Conservation (phyloP, 2,113 vertebrate species). For the Dromiciops gliroides region DNA sequence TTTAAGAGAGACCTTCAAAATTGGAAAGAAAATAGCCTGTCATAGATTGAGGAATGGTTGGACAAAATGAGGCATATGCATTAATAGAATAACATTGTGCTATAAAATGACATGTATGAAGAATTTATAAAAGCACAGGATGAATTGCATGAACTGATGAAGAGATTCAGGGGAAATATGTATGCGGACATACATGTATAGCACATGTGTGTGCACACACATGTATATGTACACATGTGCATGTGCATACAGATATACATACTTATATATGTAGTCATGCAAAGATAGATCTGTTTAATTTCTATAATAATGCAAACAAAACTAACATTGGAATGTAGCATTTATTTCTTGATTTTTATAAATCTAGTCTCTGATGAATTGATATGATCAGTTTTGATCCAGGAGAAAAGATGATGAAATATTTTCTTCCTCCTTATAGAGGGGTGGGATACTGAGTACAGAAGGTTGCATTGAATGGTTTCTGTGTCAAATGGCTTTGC, state of each 20-base stretch:
- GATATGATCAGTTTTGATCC: background rate
- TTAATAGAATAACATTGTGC: background rate
- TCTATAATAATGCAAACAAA: background rate
- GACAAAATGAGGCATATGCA: background rate
- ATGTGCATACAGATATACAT: no score
- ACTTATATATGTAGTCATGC: background rate
- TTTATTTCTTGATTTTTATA: background rate
- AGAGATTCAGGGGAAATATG: background rate
- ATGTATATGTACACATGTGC: background rate
- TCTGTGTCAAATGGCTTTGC: background rate
- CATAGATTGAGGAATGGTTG: background rate
- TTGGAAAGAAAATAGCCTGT: background rate
- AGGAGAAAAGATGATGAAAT: background rate
- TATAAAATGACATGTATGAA: background rate
- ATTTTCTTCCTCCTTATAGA: background rate
- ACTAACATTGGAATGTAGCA: background rate
- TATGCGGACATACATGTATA: background rate
- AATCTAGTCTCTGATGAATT: background rate
- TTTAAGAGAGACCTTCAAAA: background rate
- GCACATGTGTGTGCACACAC: background rate
- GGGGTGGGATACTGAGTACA: background rate
- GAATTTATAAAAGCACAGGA: background rate
- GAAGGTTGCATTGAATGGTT: background rate
- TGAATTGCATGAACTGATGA: background rate
- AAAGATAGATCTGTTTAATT: background rate